phyloP scores from a whole-genome alignment of 2,113 vertebrate genomes.

The Ellobius talpinus region DNA sequence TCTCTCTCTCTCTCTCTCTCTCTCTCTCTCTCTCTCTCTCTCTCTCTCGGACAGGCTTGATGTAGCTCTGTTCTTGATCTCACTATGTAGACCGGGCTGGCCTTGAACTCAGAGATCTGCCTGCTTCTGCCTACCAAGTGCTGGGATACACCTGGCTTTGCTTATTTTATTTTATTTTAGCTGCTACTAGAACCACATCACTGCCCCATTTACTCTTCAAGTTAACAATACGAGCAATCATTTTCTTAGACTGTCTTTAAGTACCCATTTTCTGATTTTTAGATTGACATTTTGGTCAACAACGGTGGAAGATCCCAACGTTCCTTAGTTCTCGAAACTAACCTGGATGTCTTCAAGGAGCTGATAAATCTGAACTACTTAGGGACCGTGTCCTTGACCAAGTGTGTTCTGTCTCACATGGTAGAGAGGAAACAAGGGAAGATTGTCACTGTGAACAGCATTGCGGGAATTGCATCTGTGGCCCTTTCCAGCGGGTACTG shows the following conservation, averaged over 20 bases:
- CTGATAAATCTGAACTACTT: slow-evolving; percentile 96
- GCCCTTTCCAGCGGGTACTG: slow-evolving; percentile 93
- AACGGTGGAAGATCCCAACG: slow-evolving; percentile 94
- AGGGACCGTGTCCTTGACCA: slow-evolving; percentile 95
- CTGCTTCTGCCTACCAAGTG: background rate
- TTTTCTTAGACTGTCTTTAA: background rate
- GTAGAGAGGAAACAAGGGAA: slow-evolving; percentile 89
- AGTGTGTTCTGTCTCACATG: slow-evolving; percentile 95
- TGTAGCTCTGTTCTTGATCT: background rate
- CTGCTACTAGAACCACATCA: slow-evolving; percentile 33
- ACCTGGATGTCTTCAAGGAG: slow-evolving; percentile 90
- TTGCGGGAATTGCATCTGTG: slow-evolving; percentile 89
- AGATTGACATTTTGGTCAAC: slow-evolving; percentile 96
- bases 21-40: fast-evolving
- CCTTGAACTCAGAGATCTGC: background rate
- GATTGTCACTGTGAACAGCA: slow-evolving; percentile 94
- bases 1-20: too few species aligned
- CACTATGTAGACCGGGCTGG: background rate
- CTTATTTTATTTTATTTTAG: background rate
- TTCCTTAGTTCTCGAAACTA: slow-evolving; percentile 92
- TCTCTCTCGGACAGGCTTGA: background rate
- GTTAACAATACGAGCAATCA: background rate
- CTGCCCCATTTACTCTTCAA: background rate
- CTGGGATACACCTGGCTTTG: background rate
- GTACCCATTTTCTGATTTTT: slow-evolving; percentile 56